These are phyloP conservation scores for Thysanoteuthis rhombus DNA, from an alignment of 2,888 invertebrate genomes.

Conservation along the genomic window DNA sequence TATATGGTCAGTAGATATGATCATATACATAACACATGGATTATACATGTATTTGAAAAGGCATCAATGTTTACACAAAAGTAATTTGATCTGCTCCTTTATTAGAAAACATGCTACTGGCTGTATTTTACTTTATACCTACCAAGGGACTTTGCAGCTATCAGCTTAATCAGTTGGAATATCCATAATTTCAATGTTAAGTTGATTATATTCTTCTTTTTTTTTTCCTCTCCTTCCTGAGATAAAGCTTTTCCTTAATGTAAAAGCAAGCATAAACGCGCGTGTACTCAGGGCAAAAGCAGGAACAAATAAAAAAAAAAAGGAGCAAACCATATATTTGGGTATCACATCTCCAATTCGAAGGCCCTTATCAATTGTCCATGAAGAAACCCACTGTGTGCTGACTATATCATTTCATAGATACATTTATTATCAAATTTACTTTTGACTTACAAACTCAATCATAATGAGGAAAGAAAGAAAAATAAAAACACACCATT, in stretches of 20 bases:
- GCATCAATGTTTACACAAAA: slow-evolving; percentile 12
- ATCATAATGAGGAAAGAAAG: neutral
- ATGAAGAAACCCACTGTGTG: neutral
- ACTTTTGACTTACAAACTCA: neutral
- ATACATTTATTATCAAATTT: neutral
- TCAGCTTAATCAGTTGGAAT: neutral
- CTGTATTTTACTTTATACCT: neutral
- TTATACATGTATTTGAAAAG: neutral
- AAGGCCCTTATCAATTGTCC: neutral
- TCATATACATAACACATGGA: neutral
- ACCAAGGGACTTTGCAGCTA: neutral
- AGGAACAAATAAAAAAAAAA: neutral
- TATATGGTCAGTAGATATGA: neutral
- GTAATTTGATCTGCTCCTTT: neutral
- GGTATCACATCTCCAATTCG: neutral
- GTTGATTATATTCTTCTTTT: neutral
- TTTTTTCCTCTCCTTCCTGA: neutral
- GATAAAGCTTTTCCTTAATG: neutral
- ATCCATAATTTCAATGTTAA: slow-evolving; percentile 12
- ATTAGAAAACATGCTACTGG: neutral
- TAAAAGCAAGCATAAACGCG: neutral
- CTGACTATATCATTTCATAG: neutral
- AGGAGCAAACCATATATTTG: neutral
- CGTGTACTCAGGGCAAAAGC: neutral
- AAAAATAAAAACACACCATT: too few species aligned